These are phyloP conservation scores for Rhagoletis pomonella DNA, from an alignment of 1,140 invertebrate genomes.

Conservation along the genomic window DNA sequence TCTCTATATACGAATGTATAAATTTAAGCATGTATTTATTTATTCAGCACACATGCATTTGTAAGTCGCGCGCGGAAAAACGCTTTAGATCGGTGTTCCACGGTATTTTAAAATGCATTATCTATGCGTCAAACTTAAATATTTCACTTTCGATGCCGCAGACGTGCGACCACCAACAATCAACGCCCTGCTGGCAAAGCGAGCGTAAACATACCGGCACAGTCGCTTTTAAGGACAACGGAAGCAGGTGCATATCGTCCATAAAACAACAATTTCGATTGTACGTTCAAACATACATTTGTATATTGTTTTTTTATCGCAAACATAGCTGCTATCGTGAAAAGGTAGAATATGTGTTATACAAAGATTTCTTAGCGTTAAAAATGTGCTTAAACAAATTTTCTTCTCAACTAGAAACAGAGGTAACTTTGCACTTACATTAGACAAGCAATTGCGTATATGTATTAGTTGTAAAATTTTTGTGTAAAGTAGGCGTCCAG, in stretches of 20 bases:
- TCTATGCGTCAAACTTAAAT: neutral
- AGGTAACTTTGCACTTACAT: too few species aligned
- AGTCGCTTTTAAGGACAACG: neutral
- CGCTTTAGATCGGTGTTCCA: neutral
- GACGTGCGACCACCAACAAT: neutral
- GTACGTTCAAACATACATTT: neutral
- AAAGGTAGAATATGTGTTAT: too few species aligned
- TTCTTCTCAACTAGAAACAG: too few species aligned
- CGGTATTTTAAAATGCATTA: constrained; percentile 11
- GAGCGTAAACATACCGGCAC: neutral
- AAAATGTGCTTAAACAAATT: too few species aligned
- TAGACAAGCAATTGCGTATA: too few species aligned
- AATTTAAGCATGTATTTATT: neutral
- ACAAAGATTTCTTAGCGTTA: too few species aligned
- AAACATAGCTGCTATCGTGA: neutral
- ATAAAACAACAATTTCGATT: neutral
- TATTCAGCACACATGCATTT: neutral
- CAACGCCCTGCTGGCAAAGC: neutral
- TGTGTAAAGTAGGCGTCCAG: too few species aligned
- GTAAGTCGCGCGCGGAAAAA: neutral
- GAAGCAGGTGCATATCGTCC: neutral
- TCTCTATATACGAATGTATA: too few species aligned
- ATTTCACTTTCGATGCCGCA: neutral
- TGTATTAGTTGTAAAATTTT: too few species aligned
- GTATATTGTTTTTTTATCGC: neutral